Evolutionary conservation across 2,888 invertebrate genomes (phyloP).

Genomic region (Eupithecia vulgata): DNA sequence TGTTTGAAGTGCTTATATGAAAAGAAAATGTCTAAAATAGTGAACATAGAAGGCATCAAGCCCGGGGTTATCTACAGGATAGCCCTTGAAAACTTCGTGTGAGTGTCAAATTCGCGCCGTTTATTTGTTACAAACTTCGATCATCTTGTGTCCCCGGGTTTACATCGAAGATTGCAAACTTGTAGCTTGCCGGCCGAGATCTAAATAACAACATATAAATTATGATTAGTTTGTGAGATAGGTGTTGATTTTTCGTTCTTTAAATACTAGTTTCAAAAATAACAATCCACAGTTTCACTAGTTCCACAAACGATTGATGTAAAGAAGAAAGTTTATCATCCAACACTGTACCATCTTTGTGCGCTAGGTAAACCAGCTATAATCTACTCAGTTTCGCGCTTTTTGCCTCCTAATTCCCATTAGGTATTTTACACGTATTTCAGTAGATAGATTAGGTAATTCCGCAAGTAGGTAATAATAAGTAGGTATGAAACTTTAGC

Average conservation of each 20-base stretch:
- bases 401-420: background rate
- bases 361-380: background rate
- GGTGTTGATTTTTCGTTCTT: no score
- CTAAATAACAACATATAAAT: no score
- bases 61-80: constrained; percentile 83
- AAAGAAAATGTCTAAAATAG: constrained; percentile 64
- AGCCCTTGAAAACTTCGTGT: constrained; percentile 84
- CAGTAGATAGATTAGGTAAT: background rate
- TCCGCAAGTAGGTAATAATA: background rate
- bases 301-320: background rate
- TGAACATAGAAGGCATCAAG: constrained; percentile 58
- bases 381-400: background rate
- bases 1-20: constrained; percentile 3
- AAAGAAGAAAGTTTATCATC: no score
- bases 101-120: constrained; percentile 54
- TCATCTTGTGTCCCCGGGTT: no score
- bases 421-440: background rate
- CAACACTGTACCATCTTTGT: background rate
- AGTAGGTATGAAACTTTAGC: background rate
- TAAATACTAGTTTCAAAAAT: background rate
- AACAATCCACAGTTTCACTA: background rate
- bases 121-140: constrained; percentile 2
- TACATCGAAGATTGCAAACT: constrained; percentile 10
- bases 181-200: background rate
- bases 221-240: no score